phyloP scores from a whole-genome alignment of 2,113 vertebrate species.

The Oncorhynchus mykiss region DNA sequence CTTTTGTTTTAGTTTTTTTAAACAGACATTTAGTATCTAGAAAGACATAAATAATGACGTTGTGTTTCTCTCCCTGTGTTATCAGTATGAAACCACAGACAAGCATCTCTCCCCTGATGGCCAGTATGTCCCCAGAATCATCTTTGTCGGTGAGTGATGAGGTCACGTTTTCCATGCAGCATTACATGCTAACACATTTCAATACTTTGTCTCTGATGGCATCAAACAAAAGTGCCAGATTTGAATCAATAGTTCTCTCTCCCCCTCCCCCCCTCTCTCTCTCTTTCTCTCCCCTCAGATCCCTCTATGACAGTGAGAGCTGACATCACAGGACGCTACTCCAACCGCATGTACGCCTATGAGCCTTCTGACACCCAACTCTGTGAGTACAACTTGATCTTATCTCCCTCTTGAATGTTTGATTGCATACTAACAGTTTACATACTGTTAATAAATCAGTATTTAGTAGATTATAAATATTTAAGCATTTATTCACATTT shows the following conservation, averaged over 20 bases:
- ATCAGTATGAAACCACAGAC: conserved; percentile 93
- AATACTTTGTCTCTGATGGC: neutral
- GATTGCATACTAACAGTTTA: neutral
- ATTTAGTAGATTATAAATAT: too few relatives aligned
- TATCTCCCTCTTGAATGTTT: neutral
- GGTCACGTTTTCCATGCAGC: too few relatives aligned
- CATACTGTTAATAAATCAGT: too few relatives aligned
- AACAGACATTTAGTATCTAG: too few relatives aligned
- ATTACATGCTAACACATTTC: neutral
- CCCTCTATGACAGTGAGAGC: conserved; percentile 95
- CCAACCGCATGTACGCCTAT: conserved; percentile 91
- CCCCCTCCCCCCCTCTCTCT: neutral
- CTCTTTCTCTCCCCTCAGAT: conserved; percentile 72
- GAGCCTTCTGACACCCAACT: conserved; percentile 81
- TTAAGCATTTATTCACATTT: neutral
- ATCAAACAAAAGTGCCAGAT: neutral
- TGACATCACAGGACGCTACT: conserved; percentile 88
- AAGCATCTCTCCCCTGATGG: conserved; percentile 93
- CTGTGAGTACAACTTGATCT: conserved; percentile 75
- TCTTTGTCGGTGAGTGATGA: conserved; percentile 89
- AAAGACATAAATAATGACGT: neutral
- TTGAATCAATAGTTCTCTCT: neutral
- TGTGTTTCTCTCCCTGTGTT: conserved; percentile 6
- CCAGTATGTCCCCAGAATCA: conserved; percentile 90
- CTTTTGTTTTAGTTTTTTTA: too few relatives aligned